Evolutionary conservation across 37 sponge, comb jelly and placozoan genomes (phyloP).

Genomic region (Ephydatia muelleri): DNA sequence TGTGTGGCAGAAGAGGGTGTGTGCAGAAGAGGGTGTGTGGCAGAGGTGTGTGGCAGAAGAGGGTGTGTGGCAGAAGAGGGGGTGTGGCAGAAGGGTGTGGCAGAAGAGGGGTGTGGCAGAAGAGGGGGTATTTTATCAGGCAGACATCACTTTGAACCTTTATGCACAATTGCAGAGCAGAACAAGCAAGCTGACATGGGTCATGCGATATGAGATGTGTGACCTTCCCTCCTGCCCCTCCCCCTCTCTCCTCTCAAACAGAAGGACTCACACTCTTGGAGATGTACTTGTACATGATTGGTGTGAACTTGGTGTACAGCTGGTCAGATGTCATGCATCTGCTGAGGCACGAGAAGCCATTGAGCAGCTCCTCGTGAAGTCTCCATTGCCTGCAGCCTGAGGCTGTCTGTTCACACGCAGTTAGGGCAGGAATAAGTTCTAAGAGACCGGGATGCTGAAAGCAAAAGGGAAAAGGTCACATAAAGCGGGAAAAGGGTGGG

Average conservation of each 20-base stretch:
- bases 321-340: slow-evolving; percentile 76
- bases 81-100: no score
- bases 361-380: slow-evolving; percentile 50
- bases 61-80: no score
- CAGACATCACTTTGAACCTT: no score
- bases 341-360: slow-evolving; percentile 15
- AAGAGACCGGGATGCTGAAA: slow-evolving; percentile 69
- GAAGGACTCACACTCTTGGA: slow-evolving; percentile 46
- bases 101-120: no score
- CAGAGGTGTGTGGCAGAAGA: no score
- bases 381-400: slow-evolving; percentile 54
- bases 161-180: not conserved
- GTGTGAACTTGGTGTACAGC: slow-evolving; percentile 74
- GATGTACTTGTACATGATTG: slow-evolving; percentile 61
- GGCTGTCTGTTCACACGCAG: slow-evolving; percentile 42
- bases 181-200: no score
- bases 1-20: no score
- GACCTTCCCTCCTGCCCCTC: no score
- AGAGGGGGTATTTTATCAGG: slow-evolving; percentile 2
- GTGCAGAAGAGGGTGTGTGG: no score
- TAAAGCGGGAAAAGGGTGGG: not conserved
- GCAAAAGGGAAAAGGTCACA: not conserved
- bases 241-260: not conserved
- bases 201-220: no score
- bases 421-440: slow-evolving; percentile 60